A percentile compares a stretch with the other conserved stretches of the same genome.
phyloP scores from a whole-genome alignment of 2,888 invertebrate species.

The Lasioglossum lativentre region DNA sequence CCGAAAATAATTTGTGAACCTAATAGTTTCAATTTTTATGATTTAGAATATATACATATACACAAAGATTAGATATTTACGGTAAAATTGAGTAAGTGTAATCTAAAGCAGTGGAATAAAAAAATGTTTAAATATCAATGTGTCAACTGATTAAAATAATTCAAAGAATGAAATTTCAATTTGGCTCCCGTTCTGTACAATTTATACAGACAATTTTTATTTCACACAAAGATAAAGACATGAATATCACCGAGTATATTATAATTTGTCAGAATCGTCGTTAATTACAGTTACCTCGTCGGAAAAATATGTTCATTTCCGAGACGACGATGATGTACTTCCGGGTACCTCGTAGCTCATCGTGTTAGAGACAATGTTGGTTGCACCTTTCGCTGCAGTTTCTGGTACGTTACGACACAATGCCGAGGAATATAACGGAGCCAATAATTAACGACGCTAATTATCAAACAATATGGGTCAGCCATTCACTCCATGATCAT shows the following conservation, averaged over 20 bases:
- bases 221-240: too few relatives aligned
- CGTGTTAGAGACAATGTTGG: constrained; percentile 30
- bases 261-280: not conserved
- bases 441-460: constrained; percentile 71
- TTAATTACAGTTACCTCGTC: not conserved
- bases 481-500: constrained; percentile 60
- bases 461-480: constrained; percentile 67
- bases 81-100: not conserved
- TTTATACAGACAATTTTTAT: not conserved
- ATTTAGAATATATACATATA: too few relatives aligned
- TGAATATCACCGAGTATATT: not conserved
- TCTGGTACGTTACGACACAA: constrained; percentile 24
- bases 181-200: not conserved
- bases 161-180: not conserved
- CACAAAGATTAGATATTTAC: too few relatives aligned
- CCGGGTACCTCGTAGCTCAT: not conserved
- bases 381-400: constrained; percentile 18
- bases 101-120: not conserved
- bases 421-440: constrained; percentile 36
- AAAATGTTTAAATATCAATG: not conserved
- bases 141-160: not conserved
- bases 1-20: too few relatives aligned
- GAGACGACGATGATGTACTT: constrained; percentile 1
- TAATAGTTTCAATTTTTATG: too few relatives aligned
- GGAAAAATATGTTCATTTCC: not conserved